phyloP scores from a whole-genome alignment of 1,140 invertebrate species.

The Drosophila rufa region DNA sequence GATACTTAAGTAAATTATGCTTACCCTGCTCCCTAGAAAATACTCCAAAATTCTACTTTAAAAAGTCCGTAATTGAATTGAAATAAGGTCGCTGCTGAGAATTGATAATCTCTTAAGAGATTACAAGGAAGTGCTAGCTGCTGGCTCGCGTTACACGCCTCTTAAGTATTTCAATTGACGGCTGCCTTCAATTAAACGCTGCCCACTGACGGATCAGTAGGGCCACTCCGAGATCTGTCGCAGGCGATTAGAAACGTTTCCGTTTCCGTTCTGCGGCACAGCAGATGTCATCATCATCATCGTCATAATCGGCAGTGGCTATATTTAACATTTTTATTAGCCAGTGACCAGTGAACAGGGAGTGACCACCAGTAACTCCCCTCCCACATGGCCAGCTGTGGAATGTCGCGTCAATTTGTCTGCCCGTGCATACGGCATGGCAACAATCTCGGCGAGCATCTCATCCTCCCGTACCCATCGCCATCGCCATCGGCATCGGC shows the following conservation, averaged over 20 bases:
- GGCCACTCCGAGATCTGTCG: constrained; percentile 58
- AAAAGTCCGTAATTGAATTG: neutral
- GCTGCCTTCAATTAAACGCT: constrained; percentile 26
- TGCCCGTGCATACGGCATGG: constrained; percentile 59
- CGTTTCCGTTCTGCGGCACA: constrained; percentile 57
- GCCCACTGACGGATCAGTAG: constrained; percentile 6
- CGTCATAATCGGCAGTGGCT: constrained; percentile 38
- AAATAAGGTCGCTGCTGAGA: constrained; percentile 2
- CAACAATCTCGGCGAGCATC: constrained; percentile 62
- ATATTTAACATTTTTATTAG: constrained; percentile 71
- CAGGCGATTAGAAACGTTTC: constrained; percentile 70
- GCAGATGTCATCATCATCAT: constrained; percentile 30
- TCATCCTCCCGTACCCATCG: constrained; percentile 33
- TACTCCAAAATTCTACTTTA: neutral
- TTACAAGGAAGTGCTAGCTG: constrained; percentile 4
- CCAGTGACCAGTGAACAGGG: constrained; percentile 20
- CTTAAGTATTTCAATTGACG: constrained; percentile 31
- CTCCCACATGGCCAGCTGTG: constrained; percentile 42
- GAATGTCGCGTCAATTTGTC: constrained; percentile 83
- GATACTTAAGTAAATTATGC: no score
- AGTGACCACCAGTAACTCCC: constrained; percentile 22
- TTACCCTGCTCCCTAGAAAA: neutral
- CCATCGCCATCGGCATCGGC: constrained; percentile 17
- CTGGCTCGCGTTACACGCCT: neutral
- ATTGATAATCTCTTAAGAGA: constrained; percentile 17